phyloP scores from a whole-genome alignment of 2,797 vertebrate species.

The Coendou prehensilis region DNA sequence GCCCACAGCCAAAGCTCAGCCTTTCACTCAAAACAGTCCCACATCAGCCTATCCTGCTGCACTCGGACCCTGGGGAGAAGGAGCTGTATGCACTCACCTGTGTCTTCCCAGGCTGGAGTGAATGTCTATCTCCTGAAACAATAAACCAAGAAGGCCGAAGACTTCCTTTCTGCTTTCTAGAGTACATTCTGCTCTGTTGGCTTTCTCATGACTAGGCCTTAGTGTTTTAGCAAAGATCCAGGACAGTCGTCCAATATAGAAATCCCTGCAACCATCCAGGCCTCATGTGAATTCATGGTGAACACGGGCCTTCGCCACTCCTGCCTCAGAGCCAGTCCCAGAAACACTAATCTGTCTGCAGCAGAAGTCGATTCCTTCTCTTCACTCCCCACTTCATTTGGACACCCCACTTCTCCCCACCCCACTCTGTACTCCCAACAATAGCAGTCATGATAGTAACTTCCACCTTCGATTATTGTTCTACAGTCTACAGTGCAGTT shows the following conservation, averaged over 20 bases:
- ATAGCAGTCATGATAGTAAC: background rate
- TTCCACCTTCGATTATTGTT: background rate
- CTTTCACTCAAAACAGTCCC: slow-evolving; percentile 23
- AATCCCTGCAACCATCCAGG: background rate
- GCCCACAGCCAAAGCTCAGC: slow-evolving; percentile 25
- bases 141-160: background rate
- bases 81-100: background rate
- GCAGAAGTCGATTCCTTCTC: background rate
- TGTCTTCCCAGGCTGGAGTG: background rate
- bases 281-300: background rate
- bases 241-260: background rate
- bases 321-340: background rate
- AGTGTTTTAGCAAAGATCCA: background rate
- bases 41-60: background rate
- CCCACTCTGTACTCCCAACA: background rate
- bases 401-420: background rate
- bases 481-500: background rate
- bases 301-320: background rate
- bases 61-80: background rate
- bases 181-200: background rate
- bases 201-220: background rate
- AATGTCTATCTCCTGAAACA: background rate
- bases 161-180: background rate
- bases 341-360: background rate
- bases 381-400: background rate